These are phyloP conservation scores for Rhincodon typus DNA, from an alignment of 2,797 vertebrate genomes.

Conservation along the genomic window DNA sequence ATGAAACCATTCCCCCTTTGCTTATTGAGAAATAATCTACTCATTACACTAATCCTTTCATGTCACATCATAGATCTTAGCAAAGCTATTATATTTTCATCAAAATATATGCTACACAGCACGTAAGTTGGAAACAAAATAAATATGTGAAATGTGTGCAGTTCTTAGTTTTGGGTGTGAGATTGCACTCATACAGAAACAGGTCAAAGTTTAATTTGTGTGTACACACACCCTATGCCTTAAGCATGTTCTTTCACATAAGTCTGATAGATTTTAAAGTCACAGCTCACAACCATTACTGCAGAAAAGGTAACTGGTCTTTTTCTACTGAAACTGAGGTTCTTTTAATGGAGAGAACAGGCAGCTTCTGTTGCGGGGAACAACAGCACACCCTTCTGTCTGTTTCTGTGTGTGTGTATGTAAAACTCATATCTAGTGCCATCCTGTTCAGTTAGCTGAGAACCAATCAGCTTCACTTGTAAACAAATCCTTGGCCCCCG, in stretches of 20 bases:
- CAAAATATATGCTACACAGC: background rate
- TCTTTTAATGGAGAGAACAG: too few species aligned
- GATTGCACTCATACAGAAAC: background rate
- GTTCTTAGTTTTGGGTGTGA: background rate
- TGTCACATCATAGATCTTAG: background rate
- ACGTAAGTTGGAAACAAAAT: background rate
- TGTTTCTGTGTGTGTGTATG: too few species aligned
- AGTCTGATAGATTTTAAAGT: background rate
- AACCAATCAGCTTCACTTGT: too few species aligned
- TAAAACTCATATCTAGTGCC: too few species aligned
- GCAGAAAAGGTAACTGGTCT: too few species aligned
- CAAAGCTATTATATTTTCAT: background rate
- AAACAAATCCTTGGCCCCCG: too few species aligned
- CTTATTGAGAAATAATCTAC: background rate
- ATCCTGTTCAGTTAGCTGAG: too few species aligned
- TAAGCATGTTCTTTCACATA: background rate
- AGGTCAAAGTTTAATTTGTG: background rate
- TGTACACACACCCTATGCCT: background rate
- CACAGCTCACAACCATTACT: too few species aligned
- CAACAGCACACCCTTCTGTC: too few species aligned
- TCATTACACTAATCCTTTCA: background rate
- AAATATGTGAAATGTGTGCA: background rate
- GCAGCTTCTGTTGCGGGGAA: too few species aligned
- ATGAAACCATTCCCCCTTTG: background rate
- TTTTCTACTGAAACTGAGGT: too few species aligned